Percentiles rank a stretch among this genome's conserved stretches.
Conservation (phyloP, 2,888 invertebrate genomes). For the Eledona agricola region DNA sequence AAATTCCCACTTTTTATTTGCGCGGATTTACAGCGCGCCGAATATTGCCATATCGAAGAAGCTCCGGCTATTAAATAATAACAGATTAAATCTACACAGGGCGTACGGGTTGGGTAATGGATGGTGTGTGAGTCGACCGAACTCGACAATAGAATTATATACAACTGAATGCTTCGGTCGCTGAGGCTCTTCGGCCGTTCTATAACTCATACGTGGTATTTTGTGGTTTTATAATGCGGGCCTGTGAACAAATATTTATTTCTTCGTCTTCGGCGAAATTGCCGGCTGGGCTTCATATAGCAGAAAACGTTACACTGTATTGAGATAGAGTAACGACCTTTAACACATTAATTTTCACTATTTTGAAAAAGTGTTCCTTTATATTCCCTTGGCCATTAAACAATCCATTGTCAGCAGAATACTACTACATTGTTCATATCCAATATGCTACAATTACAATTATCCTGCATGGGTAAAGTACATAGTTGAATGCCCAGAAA, state of each 20-base stretch:
- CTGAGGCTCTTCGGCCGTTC: slow-evolving; percentile 28
- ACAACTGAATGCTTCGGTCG: slow-evolving; percentile 26
- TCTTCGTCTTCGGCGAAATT: slow-evolving; percentile 24
- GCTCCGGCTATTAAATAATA: slow-evolving; percentile 29
- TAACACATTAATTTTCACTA: too few relatives aligned
- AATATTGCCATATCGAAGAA: slow-evolving; percentile 28
- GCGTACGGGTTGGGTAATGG: slow-evolving; percentile 20
- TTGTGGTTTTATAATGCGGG: slow-evolving; percentile 31
- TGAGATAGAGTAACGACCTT: too few relatives aligned
- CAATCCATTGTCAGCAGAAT: too few relatives aligned
- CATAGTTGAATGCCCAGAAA: too few relatives aligned
- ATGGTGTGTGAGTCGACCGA: slow-evolving; percentile 30
- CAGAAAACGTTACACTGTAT: too few relatives aligned
- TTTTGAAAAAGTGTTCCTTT: too few relatives aligned
- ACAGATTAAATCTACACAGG: slow-evolving; percentile 33
- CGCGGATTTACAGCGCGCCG: slow-evolving; percentile 26
- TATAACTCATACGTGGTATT: slow-evolving; percentile 32
- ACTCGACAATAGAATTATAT: slow-evolving; percentile 33
- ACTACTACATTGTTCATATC: too few relatives aligned
- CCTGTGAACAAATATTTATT: slow-evolving; percentile 35
- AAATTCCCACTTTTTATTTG: slow-evolving; percentile 37
- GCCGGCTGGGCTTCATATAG: too few relatives aligned
- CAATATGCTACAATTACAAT: too few relatives aligned
- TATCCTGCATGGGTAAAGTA: too few relatives aligned
- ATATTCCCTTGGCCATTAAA: too few relatives aligned